phyloP scores from a whole-genome alignment of 1,140 invertebrate species.

The Rhagoletis zephyria region DNA sequence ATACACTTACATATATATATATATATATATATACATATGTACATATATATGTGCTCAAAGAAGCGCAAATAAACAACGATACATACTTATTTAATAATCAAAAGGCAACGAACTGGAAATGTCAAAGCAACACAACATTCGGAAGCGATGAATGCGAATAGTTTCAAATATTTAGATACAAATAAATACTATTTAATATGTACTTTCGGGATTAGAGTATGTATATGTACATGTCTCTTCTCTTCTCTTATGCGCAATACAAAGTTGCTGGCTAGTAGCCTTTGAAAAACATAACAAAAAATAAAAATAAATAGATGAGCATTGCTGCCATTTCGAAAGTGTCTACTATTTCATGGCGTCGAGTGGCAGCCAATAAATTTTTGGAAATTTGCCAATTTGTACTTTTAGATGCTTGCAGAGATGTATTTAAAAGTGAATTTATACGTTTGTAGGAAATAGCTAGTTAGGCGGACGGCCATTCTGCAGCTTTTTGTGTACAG shows the following conservation, averaged over 20 bases:
- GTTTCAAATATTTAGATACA: constrained; percentile 23
- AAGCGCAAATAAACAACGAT: too few relatives aligned
- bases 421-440: constrained; percentile 29
- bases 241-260: background rate
- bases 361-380: constrained; percentile 32
- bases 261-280: background rate
- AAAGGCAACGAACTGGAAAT: constrained; percentile 49
- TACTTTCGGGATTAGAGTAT: background rate
- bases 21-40: background rate
- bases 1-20: background rate
- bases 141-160: constrained; percentile 27
- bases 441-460: background rate
- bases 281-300: background rate
- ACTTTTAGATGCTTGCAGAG: background rate
- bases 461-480: background rate
- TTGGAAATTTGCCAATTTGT: constrained; percentile 25
- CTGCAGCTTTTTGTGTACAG: too few relatives aligned
- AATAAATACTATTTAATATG: background rate
- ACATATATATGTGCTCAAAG: too few relatives aligned
- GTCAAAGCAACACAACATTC: constrained; percentile 36
- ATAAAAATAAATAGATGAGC: background rate
- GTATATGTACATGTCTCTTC: background rate
- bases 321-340: constrained; percentile 11
- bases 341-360: constrained; percentile 20
- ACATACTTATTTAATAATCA: background rate